Evolutionary conservation across 2,888 invertebrate species (phyloP), one percentile per base, ranked within the genome.

Genomic region (Mimumesa dahlbomi): DNA sequence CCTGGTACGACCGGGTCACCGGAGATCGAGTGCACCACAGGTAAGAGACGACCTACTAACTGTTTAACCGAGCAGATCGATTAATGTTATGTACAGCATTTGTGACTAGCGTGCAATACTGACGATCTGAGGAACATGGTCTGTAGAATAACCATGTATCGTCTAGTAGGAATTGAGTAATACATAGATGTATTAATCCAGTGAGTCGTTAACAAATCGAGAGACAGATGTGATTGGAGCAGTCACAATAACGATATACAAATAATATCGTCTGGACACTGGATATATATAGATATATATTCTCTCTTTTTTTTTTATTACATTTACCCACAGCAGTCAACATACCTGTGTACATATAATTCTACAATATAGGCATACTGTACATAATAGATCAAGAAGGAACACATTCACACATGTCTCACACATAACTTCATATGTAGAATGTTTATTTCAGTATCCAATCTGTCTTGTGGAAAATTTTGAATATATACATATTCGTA

Each of bases 1-100:
- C 93, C 94, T 57, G 95, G 95, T 76, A 94, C 93, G 54, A 93
- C 93, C 87, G 95, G 95, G 79, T 92, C 93, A 81, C 94, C 95
- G 34, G 93, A 94, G 83, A 90, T 93, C 82, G 94, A 94, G 86
- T 95, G 95, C 91, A 92, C 92, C 75, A 90, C 91, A 91, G 93
- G 93, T 93, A 79, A 89, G 90, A 75, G 54, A 68, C 77, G 38
- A 68, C 79, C 74, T 75, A 84, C 84, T 87, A 85, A 86, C 84
- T 81, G 75, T 82, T 75, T 82, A 81, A 82, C 80, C 77, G 77
- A 80, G 79, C 75, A 69, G 74, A 77, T 75, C 80, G 82, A 79
- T 82, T 85, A 83, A 84, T 81, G 83, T 77, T 82, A 79, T 88
- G 87, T 87, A 86, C 83, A 87, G 85, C 84, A 88, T 88, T 86